Percentiles rank a stretch among this genome's conserved stretches.
phyloP scores from a whole-genome alignment of 2,888 invertebrate genomes.

The Malthinus seriepunctatus region DNA sequence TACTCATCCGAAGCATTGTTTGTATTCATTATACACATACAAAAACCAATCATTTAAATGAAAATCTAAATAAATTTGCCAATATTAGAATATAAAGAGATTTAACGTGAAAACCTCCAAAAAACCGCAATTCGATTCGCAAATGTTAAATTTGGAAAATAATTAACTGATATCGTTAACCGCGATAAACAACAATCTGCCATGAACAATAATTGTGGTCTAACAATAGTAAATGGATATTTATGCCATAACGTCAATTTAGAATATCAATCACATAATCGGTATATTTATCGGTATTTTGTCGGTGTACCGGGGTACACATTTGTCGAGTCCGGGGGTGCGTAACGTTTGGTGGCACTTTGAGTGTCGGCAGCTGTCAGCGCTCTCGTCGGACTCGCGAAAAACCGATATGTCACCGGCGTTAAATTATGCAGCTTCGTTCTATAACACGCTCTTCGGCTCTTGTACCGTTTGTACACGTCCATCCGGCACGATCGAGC shows the following conservation, averaged over 20 bases:
- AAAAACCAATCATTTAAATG: slow-evolving; percentile 18
- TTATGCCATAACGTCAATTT: neutral
- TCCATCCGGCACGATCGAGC: slow-evolving; percentile 11
- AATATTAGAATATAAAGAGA: slow-evolving; percentile 7
- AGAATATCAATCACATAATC: slow-evolving; percentile 25
- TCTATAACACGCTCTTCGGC: slow-evolving; percentile 21
- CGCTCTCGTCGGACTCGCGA: slow-evolving; percentile 13
- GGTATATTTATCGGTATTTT: slow-evolving; percentile 22
- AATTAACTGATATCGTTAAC: slow-evolving; percentile 21
- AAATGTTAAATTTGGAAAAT: slow-evolving; percentile 10
- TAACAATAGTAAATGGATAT: neutral
- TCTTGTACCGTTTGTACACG: slow-evolving; percentile 10
- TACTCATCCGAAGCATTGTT: slow-evolving; percentile 1
- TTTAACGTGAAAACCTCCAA: too few species aligned
- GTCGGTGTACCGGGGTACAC: neutral
- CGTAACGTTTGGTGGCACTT: slow-evolving; percentile 14
- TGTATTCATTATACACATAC: slow-evolving; percentile 14
- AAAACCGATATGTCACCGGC: slow-evolving; percentile 32
- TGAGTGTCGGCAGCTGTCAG: slow-evolving; percentile 23
- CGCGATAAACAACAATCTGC: slow-evolving; percentile 20
- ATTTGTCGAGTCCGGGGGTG: slow-evolving; percentile 10
- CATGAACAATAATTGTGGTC: slow-evolving; percentile 2
- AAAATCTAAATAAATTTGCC: slow-evolving; percentile 25
- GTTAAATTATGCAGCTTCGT: slow-evolving; percentile 43
- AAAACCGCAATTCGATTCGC: neutral